Conservation (phyloP, 2,113 vertebrate genomes). For the Cyprinodon tularosa region DNA sequence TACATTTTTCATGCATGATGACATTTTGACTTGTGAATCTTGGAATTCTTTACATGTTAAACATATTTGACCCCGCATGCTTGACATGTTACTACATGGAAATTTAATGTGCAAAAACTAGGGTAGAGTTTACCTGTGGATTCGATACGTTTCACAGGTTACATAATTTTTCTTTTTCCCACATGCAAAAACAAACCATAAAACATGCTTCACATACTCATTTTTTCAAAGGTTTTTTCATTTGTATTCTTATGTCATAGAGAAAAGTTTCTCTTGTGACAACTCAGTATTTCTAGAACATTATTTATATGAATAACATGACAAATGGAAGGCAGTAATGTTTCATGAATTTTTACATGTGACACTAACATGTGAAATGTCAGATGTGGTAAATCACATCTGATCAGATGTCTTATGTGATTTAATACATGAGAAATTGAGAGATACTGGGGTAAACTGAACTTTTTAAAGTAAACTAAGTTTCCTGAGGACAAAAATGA, state of each 20-base stretch:
- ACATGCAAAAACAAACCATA: neutral
- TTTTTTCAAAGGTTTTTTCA: too few species aligned
- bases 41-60: too few species aligned
- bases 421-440: too few species aligned
- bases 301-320: neutral
- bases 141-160: neutral
- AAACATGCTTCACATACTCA: too few species aligned
- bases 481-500: neutral
- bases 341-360: neutral
- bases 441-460: neutral
- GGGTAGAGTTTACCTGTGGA: neutral
- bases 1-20: too few species aligned
- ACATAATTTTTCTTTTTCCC: neutral
- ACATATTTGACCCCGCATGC: neutral
- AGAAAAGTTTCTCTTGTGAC: neutral
- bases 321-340: neutral
- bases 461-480: neutral
- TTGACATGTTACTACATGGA: neutral
- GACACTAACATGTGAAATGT: neutral
- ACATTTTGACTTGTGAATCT: too few species aligned
- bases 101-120: neutral
- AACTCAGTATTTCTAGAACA: neutral
- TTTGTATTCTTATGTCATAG: neutral
- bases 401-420: neutral
- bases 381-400: neutral